Percentiles rank a stretch among this genome's conserved stretches.
Conservation (phyloP, 2,797 vertebrate species). For the Ispidina lecontei region DNA sequence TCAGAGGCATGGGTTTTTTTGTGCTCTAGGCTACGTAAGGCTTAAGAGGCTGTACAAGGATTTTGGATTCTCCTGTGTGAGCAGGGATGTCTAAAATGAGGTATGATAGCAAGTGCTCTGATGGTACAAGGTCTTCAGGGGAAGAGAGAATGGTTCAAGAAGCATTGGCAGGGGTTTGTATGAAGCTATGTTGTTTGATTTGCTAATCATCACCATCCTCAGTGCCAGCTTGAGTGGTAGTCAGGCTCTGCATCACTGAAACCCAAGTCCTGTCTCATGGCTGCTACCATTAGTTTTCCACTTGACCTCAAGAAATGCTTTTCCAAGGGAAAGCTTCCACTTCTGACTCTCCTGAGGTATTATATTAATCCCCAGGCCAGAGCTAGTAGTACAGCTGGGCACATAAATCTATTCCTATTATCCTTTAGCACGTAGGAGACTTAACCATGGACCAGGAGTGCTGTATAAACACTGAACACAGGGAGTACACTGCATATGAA, state of each 20-base stretch:
- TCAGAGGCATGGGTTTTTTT: background rate
- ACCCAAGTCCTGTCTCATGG: background rate
- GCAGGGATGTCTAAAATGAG: background rate
- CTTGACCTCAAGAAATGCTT: background rate
- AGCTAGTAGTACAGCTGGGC: background rate
- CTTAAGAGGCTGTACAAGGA: background rate
- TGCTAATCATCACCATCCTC: fast-evolving
- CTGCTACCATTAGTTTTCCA: no score
- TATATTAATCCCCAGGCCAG: background rate
- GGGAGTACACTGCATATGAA: background rate
- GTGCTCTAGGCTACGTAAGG: background rate
- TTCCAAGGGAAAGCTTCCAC: background rate
- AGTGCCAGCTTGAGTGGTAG: background rate
- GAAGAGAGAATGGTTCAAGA: no score
- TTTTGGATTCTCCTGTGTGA: background rate
- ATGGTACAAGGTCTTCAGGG: no score
- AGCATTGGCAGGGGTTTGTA: background rate
- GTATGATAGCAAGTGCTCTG: no score
- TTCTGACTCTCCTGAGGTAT: background rate
- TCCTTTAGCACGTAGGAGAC: background rate
- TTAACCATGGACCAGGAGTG: background rate
- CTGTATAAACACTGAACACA: background rate
- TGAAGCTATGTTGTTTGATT: background rate
- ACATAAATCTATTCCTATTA: background rate
- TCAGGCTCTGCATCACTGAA: background rate